Evolutionary conservation across 2,888 invertebrate genomes (phyloP), one percentile per base, ranked within the genome.

Genomic region (Erebia aethiops): DNA sequence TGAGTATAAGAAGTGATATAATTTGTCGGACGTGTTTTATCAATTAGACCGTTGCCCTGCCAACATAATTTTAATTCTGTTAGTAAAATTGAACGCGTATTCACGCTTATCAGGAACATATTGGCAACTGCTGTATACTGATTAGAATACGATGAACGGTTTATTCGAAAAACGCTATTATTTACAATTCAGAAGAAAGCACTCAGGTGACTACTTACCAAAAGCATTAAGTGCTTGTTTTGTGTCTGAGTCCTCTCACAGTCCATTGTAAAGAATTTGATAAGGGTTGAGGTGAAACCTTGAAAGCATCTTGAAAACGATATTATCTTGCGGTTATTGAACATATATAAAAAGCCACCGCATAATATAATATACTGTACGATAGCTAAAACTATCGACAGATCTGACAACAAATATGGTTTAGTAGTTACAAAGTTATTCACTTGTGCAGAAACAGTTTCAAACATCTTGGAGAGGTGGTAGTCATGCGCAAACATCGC

Each of bases 401-500:
- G 16, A 58, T 2, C 14, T 2, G 14, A 35, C 35, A 58, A 26
- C n/a, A 8, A 35, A 14, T 14, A 14, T 58, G 9, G 35, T 58
- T 58, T n/a, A 35, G 8, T 35, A 46, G 57, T 58, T 35, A 58
- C 14, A 58, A 58, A 58, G n/a, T 58, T 16, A 54, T 54, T 16
- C 10, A 8, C 14, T 41, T 16, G 41, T 11, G 43, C n/a, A 16
- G n/a, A 14, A 46, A 61, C 61, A n/a, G 43, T 49, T 14, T 62
- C 62, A 18, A 61, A 57, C 56, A 61, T 67, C 70, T 63, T 52
- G 58, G 41, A 35, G 43, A 49, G 46, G 46, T 41, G 52, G n/a
- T 65, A 16, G 18, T 46, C 69, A 72, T 70, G 46, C 56, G 61
- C 57, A 69, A 66, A 26, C 51, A 66, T 51, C 52, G 66, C 57